Base-by-base conservation (phyloP, 2,797 vertebrate species). In the Toxotes lorentzi region DNA sequence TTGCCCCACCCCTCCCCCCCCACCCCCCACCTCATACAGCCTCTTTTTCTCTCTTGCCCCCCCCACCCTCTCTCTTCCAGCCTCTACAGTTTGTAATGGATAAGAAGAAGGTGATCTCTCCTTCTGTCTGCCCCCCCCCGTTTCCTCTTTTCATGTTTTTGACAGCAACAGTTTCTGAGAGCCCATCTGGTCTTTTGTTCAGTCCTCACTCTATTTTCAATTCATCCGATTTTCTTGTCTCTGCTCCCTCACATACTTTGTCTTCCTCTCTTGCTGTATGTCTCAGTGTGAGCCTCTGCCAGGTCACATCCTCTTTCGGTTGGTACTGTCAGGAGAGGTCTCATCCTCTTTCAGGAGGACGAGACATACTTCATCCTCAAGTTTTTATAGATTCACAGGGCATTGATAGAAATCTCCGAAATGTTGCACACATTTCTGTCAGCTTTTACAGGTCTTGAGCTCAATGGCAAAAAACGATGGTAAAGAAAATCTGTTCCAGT, bases 121-220 rank as follows among this genome's bases (percentile, higher is more conserved):
- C 70, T 66, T 41, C 53, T 27, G 48, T 67, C 54, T 68, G 10
- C 16, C 53, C 58, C 35, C 56, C 70, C 40, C 34, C 57, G 19
- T 63, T 83, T 77, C 76, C 75, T 85, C 77, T 83, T 88, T 89
- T 82, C 59, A 65, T 69, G 76, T 73, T 73, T 57, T 66, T 83
- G 74, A 87, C 84, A 81, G 73, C 73, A 73, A 84, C 83, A 78
- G 88, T 91, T 91, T 89, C 84, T 85, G 66, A 88, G 85, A 82
- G 83, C 86, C 90, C 93, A 94, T 94, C 90, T 94, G 93, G 76
- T 93, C 92, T 89, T 94, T 94, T 93, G 91, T 93, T 89, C 73
- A 69, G 61, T 80, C 51, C 83, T 75, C 71, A 79, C 77, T 82
- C 59, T 70, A 68, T 82, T 86, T 88, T 85, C 84, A 83, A 82